Evolutionary conservation across 2,888 invertebrate genomes (phyloP), one percentile per base, ranked within the genome.

Genomic region (Mythimna loreyi): DNA sequence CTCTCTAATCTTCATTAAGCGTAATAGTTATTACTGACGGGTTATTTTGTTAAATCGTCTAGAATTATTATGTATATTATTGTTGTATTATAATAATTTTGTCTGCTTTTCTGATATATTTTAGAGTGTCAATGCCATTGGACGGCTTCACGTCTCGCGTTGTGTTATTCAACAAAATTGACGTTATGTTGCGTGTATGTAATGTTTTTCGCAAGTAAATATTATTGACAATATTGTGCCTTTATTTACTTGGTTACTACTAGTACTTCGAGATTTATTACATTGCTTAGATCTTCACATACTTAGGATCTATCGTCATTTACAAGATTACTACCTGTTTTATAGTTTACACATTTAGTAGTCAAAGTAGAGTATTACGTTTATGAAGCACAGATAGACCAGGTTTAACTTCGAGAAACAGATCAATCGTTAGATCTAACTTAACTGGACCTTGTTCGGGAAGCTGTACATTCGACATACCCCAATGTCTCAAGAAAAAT

Each of bases 1-100:
- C 82, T 87, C 80, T 84, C 86, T 84, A 84, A 85, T 85, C 78
- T 84, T 85, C 88, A 86, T 88, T 89, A 86, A 75, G 75, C 77
- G 77, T 83, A 85, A 86, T 86, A 71, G 77, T 75, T 69, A 73
- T 75, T 72, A 61, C 63, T 23, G 59, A 53, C 65, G 63, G 49
- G 62, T 76, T 80, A 85, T 83, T 84, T 84, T 67, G 69, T 78
- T 80, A 72, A 78, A 81, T 77, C 61, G 69, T 63, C 60, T 70
- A 36, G 25, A 68, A 75, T 77, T 74, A 69, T 65, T 43, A 47
- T 53, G 16, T 36, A n/a, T 52, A 33, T 43, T 53, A 47, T 53
- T 62, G 21, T 45, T 69, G 40, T 66, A 56, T 67, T 59, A 55
- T 69, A 28, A 67, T 68, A 72, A 82, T 68, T 59, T 61, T 61